These are phyloP conservation scores for Cheilosia vulpina DNA, from an alignment of 2,888 invertebrate species.

Conservation along the genomic window DNA sequence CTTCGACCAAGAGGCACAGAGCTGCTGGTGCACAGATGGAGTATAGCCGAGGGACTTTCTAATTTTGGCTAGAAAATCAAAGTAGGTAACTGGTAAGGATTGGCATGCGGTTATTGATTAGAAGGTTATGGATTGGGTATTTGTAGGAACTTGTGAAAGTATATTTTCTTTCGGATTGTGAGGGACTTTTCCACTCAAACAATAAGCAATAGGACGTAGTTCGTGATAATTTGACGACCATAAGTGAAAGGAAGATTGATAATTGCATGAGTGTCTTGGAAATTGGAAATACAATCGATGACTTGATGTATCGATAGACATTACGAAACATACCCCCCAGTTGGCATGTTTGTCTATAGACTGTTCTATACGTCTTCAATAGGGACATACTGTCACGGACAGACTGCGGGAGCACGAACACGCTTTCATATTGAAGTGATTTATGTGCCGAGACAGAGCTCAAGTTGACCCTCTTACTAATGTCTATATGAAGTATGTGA, in stretches of 20 bases:
- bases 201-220: constrained; percentile 1
- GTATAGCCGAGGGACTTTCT: constrained; percentile 26
- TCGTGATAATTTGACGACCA: background rate
- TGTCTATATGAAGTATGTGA: no score
- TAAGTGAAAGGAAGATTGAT: constrained; percentile 12
- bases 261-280: background rate
- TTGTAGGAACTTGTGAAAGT: constrained; percentile 20
- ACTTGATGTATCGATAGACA: no score
- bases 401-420: no score
- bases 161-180: background rate
- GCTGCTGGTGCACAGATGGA: background rate
- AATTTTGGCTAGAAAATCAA: constrained; percentile 1
- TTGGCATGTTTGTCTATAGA: no score
- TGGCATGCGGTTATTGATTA: constrained; percentile 20
- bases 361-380: no score
- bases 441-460: no score
- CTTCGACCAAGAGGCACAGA: background rate
- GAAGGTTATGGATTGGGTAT: background rate
- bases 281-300: no score
- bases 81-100: background rate
- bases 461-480: no score
- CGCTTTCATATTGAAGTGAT: no score
- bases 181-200: background rate
- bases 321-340: no score
- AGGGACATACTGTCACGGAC: no score